Evolutionary conservation across 64 coral and sea anemone species (phyloP).

Genomic region (Dendrophyllia cribrosa): DNA sequence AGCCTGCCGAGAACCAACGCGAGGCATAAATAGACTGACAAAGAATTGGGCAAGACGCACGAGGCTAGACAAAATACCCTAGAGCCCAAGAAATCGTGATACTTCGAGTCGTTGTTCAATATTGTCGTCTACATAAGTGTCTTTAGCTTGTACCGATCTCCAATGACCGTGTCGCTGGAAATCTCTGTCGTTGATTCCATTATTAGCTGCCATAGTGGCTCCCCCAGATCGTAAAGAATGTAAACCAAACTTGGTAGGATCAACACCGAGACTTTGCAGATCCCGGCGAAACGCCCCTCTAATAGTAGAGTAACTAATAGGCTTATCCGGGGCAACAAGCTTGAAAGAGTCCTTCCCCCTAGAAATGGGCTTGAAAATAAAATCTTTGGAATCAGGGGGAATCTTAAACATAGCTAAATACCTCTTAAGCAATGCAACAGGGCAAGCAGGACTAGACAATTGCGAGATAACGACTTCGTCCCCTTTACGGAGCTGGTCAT

Average conservation of each 20-base stretch:
- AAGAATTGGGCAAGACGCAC: neutral
- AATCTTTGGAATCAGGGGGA: no score
- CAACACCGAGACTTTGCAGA: neutral
- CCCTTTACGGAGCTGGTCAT: slow-evolving; percentile 32
- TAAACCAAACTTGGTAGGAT: neutral
- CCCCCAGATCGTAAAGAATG: neutral
- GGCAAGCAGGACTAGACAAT: neutral
- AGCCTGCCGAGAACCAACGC: no score
- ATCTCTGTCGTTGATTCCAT: slow-evolving; percentile 7
- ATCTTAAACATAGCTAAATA: slow-evolving; percentile 34
- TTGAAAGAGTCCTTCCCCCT: no score
- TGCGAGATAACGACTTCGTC: slow-evolving; percentile 23
- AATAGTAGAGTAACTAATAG: no score
- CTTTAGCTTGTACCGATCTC: slow-evolving; percentile 12
- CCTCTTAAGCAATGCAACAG: slow-evolving; percentile 29
- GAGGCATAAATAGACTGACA: neutral
- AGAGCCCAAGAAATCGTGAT: neutral
- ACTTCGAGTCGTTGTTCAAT: neutral
- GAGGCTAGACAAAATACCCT: neutral
- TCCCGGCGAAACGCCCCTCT: no score
- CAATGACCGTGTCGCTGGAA: slow-evolving; percentile 38
- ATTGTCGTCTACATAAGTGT: slow-evolving; percentile 37
- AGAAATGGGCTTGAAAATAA: no score
- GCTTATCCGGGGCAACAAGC: no score
- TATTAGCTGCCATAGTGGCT: slow-evolving; percentile 29